These are phyloP conservation scores for Seira sanloemensis DNA, from an alignment of 2,888 invertebrate species.

Conservation along the genomic window DNA sequence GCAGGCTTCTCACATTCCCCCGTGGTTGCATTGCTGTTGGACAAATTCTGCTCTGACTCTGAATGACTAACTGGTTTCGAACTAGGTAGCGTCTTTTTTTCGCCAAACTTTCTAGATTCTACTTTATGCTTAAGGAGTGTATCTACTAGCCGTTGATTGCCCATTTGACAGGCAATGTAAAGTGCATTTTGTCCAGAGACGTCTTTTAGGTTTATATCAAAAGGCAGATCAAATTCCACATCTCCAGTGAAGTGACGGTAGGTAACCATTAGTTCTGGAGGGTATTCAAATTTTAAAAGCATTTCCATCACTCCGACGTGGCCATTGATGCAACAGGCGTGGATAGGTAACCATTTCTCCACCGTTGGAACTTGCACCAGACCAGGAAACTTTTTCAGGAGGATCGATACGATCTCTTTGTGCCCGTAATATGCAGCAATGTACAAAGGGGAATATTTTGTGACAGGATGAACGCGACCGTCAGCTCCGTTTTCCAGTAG, in stretches of 20 bases:
- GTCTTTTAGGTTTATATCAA: slow-evolving; percentile 94
- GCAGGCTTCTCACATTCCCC: slow-evolving; percentile 52
- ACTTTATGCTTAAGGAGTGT: slow-evolving; percentile 80
- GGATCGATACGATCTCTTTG: slow-evolving; percentile 83
- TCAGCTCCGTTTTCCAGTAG: slow-evolving; percentile 90
- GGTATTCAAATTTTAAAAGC: slow-evolving; percentile 87
- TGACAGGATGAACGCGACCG: slow-evolving; percentile 91
- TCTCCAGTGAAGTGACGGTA: slow-evolving; percentile 76
- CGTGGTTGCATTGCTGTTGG: neutral
- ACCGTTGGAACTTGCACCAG: slow-evolving; percentile 90
- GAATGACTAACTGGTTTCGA: slow-evolving; percentile 41
- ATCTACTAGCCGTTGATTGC: slow-evolving; percentile 87
- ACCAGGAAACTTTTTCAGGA: slow-evolving; percentile 89
- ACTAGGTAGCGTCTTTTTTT: slow-evolving; percentile 15
- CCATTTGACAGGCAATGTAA: slow-evolving; percentile 91
- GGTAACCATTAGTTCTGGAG: slow-evolving; percentile 81
- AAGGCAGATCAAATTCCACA: slow-evolving; percentile 88
- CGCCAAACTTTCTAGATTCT: slow-evolving; percentile 67
- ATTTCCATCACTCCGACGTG: slow-evolving; percentile 86
- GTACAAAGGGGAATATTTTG: slow-evolving; percentile 94
- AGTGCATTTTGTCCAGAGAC: slow-evolving; percentile 93
- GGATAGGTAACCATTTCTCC: slow-evolving; percentile 93
- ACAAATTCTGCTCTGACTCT: slow-evolving; percentile 56
- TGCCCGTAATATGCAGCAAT: slow-evolving; percentile 92
- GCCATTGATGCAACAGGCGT: slow-evolving; percentile 94